Evolutionary conservation across 2,113 vertebrate genomes (phyloP).

Genomic region (Periophthalmus modestus): DNA sequence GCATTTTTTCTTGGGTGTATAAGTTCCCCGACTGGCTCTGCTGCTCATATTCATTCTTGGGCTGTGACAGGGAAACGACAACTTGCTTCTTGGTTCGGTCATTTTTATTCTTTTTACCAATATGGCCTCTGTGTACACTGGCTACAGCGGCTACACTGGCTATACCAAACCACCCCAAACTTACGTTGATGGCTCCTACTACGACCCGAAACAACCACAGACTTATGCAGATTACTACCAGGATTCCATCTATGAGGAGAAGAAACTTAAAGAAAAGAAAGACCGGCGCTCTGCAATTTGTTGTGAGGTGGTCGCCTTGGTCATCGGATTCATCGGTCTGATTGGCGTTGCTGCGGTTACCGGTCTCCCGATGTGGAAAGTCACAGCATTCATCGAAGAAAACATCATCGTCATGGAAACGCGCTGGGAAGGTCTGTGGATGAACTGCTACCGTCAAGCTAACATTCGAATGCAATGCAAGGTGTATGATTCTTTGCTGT

Average conservation of each 20-base stretch:
- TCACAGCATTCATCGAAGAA: constrained; percentile 85
- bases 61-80: neutral
- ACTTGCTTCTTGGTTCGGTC: neutral
- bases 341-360: constrained; percentile 85
- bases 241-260: constrained; percentile 65
- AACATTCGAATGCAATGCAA: constrained; percentile 88
- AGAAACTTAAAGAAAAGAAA: constrained; percentile 68
- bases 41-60: constrained; percentile 41
- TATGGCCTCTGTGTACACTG: constrained; percentile 50
- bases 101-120: neutral
- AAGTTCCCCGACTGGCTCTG: constrained; percentile 40
- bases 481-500: constrained; percentile 85
- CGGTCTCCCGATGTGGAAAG: constrained; percentile 92
- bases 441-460: constrained; percentile 88
- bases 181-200: constrained; percentile 36
- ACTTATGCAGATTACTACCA: constrained; percentile 36
- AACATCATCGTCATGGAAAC: constrained; percentile 84
- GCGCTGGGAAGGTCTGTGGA: constrained; percentile 95
- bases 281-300: constrained; percentile 52
- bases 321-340: constrained; percentile 83
- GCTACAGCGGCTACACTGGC: constrained; percentile 69
- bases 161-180: constrained; percentile 62
- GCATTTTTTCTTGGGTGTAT: constrained; percentile 66
- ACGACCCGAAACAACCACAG: constrained; percentile 54
- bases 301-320: constrained; percentile 82